Evolutionary conservation across 1,140 invertebrate species (phyloP).

Genomic region (Solenopsis fugax): DNA sequence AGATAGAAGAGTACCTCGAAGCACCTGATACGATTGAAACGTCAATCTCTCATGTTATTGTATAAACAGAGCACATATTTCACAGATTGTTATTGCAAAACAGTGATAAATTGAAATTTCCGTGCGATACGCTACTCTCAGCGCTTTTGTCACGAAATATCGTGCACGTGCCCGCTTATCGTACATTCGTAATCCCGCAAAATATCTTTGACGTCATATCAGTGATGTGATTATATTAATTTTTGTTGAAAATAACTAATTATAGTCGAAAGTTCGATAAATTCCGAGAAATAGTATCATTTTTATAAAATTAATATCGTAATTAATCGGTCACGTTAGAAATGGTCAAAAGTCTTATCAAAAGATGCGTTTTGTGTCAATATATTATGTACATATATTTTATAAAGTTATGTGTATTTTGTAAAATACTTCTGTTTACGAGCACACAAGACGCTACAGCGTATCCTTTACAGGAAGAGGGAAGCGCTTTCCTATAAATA

Average conservation of each 20-base stretch:
- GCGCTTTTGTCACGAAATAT: constrained; percentile 21
- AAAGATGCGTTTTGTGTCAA: background rate
- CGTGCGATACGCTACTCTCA: background rate
- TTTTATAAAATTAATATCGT: constrained; percentile 13
- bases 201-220: constrained; percentile 33
- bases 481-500: background rate
- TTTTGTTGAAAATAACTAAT: background rate
- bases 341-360: constrained; percentile 4
- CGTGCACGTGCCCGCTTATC: background rate
- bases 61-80: background rate
- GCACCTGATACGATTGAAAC: background rate
- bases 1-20: background rate
- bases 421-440: background rate
- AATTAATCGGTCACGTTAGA: constrained; percentile 1
- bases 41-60: background rate
- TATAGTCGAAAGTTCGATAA: background rate
- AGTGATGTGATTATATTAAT: constrained; percentile 8
- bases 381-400: too few species aligned
- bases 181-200: constrained; percentile 9
- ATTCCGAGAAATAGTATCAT: background rate
- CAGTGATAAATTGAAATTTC: constrained; percentile 13
- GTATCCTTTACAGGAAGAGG: background rate
- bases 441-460: background rate
- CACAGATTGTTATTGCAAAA: constrained; percentile 10
- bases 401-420: background rate